Base-by-base conservation (phyloP, 2,113 vertebrate species). In the Cairina moschata region DNA sequence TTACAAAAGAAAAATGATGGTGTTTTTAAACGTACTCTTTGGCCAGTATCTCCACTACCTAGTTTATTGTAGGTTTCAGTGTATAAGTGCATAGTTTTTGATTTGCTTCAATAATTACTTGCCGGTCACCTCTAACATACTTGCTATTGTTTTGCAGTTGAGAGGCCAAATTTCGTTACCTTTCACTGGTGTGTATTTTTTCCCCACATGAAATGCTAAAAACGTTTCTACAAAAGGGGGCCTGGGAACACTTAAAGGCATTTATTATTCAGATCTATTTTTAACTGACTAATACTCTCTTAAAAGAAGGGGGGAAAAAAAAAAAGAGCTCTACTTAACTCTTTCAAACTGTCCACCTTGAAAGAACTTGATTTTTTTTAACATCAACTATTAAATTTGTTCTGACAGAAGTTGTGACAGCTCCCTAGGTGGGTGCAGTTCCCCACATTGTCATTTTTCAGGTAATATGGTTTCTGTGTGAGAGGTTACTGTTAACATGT, bases 191-290 rank as follows among this genome's bases (percentile, higher is more conserved):
- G 62, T 7, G 3, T 81, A 8, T 50, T 86, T 95, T 89, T 77
- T 31, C 48, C 88, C 80, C 55, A 69, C 50, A 36, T 82, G 59
- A 95, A 81, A 90, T 92, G 36, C 67, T 89, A 56, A 79, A 91
- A 95, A 31, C 42, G n/a, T 81, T 92, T 82, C 62, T 76, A 62
- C 40, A 87, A 42, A 80, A 93, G 65, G 55, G 29, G 23, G 26
- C 31, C 88, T 96, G 93, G 72, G 73, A 95, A 63, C 44, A 76
- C 54, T 94, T 97, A 91, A 11, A 93, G 62, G 29, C 73, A 66
- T 82, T 95, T 87, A 42, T 92, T 95, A 94, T 88, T 90, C 59
- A 66, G 65, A 72, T 91, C 89, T 88, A 75, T 84, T 96, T 97
- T 97, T 96, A 96, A 96, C 83, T 36, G 80, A 48, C 72, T 91